Evolutionary conservation across 2,888 invertebrate species (phyloP).

Genomic region (Sclerodermus sp.): DNA sequence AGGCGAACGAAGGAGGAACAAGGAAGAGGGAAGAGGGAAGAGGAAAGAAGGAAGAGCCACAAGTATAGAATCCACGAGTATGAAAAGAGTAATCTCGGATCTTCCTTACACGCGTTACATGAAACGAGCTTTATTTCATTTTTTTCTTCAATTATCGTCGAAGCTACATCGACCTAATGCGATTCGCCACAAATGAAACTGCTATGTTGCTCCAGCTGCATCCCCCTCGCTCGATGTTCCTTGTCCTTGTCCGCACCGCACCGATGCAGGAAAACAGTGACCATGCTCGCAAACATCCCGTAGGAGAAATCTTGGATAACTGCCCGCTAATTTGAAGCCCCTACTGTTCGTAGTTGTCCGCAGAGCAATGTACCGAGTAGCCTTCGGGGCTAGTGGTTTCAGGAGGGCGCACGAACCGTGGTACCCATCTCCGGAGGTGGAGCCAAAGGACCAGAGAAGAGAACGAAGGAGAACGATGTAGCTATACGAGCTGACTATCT

Average conservation of each 20-base stretch:
- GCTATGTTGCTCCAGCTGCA: too few relatives aligned
- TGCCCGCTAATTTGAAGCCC: conserved; percentile 14
- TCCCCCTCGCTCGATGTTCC: too few relatives aligned
- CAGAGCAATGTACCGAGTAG: conserved; percentile 2
- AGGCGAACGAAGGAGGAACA: too few relatives aligned
- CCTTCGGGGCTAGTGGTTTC: not conserved
- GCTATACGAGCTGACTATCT: not conserved
- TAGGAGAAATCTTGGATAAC: conserved; percentile 20
- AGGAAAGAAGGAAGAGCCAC: too few relatives aligned
- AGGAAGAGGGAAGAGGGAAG: too few relatives aligned
- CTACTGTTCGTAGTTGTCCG: not conserved
- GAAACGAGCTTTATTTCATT: too few relatives aligned
- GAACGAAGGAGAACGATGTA: not conserved
- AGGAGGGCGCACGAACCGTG: conserved; percentile 1
- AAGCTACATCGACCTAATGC: too few relatives aligned
- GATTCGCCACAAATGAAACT: too few relatives aligned
- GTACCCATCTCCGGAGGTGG: conserved; percentile 3
- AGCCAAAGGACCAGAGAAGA: conserved; percentile 4
- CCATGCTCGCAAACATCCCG: conserved; percentile 7
- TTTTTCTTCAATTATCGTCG: too few relatives aligned
- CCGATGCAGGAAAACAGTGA: not conserved
- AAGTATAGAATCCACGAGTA: too few relatives aligned
- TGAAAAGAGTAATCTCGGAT: too few relatives aligned
- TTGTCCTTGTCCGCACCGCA: not conserved
- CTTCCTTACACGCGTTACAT: too few relatives aligned